Conservation (phyloP, 2,797 vertebrate species). For the Euphonia xanthogaster region DNA sequence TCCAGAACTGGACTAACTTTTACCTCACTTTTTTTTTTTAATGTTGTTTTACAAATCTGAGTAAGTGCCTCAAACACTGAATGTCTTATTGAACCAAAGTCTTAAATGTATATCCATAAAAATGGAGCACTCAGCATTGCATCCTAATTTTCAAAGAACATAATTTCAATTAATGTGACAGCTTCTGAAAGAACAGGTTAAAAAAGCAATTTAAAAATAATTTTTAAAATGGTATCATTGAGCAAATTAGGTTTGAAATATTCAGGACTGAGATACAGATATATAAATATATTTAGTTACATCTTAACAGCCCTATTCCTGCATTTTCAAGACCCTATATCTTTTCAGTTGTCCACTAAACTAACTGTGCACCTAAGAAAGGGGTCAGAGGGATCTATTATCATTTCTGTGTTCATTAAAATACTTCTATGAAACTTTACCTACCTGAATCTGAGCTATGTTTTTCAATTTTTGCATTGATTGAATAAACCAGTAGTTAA, state of each 20-base stretch:
- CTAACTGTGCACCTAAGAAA: not conserved
- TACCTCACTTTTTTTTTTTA: not conserved
- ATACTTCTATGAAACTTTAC: not conserved
- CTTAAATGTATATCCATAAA: not conserved
- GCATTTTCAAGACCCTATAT: not conserved
- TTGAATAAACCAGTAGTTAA: not conserved
- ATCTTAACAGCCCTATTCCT: not conserved
- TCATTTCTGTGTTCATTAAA: not conserved
- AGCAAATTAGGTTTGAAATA: not conserved
- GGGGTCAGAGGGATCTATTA: not conserved
- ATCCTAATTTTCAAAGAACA: not conserved
- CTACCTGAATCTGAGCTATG: not conserved
- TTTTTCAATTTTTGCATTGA: not conserved
- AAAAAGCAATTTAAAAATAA: not conserved
- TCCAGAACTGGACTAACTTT: constrained; percentile 8
- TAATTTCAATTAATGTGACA: not conserved
- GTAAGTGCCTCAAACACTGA: not conserved
- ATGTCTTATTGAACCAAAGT: not conserved
- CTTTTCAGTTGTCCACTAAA: not conserved
- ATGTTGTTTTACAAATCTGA: not conserved
- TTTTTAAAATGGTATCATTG: not conserved
- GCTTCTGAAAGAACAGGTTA: not conserved
- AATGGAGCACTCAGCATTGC: not conserved
- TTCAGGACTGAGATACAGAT: not conserved
- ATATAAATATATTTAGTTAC: not conserved